Base-by-base conservation (phyloP, 1,140 invertebrate species). In the Bombus consobrinus region DNA sequence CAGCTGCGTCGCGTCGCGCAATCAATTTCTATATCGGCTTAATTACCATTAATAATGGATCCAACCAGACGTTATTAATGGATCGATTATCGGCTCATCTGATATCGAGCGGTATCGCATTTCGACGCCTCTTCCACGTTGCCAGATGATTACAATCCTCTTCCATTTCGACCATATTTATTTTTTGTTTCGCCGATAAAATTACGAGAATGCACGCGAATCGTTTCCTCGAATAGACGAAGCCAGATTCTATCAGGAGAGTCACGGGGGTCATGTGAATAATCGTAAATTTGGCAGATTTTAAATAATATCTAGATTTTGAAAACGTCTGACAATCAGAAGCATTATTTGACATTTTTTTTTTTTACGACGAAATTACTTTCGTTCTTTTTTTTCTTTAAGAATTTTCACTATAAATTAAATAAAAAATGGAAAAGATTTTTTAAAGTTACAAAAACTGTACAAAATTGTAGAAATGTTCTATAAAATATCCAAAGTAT, bases 21-120 rank as follows among this genome's bases (percentile, higher is more conserved):
- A 90, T 90, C 87, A 88, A 90, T 90, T 90, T 76, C 78, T 88
- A 82, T 84, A 84, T 37, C 73, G 47, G 76, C 43, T 88, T 89
- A 87, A 90, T 90, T 90, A 83, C 81, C 85, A 83, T 87, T 85
- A 89, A 80, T 89, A 86, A 89, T 62, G 80, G 76, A 81, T 87
- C 59, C 80, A 32, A 34, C 71, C 34, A 57, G 57, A 34, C 59
- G 43, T 86, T 89, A 83, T 89, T 89, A 89, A 89, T 73, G 76
- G 66, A 82, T 69, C 85, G 66, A 81, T 89, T 89, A 83, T 75
- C 88, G 66, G 80, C 59, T 68, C 79, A 78, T 89, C 83, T 71
- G 62, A 88, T 88, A 77, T 75, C 74, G 39, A 59, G 34, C 66
- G 66, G 22, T 34, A 47, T 37, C 53, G 34, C 9, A 12, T 37